Evolutionary conservation across 2,797 vertebrate species (phyloP), one percentile per base, ranked within the genome.

Genomic region (Phataginus tetradactyla): DNA sequence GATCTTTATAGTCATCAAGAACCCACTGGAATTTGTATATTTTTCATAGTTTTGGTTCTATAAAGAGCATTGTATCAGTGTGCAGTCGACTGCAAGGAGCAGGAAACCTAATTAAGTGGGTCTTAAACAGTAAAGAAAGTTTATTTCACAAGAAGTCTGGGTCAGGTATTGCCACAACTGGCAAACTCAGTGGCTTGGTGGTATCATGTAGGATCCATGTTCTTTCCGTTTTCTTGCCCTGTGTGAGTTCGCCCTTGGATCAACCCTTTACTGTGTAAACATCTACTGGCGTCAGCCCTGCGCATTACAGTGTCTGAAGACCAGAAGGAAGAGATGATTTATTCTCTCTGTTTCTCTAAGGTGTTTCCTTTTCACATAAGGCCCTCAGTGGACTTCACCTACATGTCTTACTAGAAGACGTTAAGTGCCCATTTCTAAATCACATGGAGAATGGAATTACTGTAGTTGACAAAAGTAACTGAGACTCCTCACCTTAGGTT

Each of bases 1-100:
- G 51, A 37, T 49, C 96, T 97, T 96, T 97, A 57, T 92, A 51
- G 64, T 57, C 63, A 5, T 57, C 55, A 27, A 0, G 57, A 94
- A 57, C 29, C 74, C 68, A 27, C 57, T 95, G 90, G 91, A 71
- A 92, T 96, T 18, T 63, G 84, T 85, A 90, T 95, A 96, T 96
- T 97, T 96, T 96, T 96, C 27, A 39, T 64, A 39, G 45, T 53
- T 94, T 69, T 64, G 61, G 42, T 96, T 95, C 53, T 64, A 78
- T 95, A 55, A 83, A 91, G 77, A 95, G 21, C 86, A 81, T 45
- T 95, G 34, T 75, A 64, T 91, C 68, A n/a, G 34, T 45, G 59
- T 57, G 29, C 32, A 71, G 0, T 61, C 32, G 69, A 51, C 29
- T 49, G 11, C 37, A 23, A 49, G 42, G 69, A 68, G 37, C 86